phyloP scores from a whole-genome alignment of 2,113 vertebrate species.

The Lontra canadensis region DNA sequence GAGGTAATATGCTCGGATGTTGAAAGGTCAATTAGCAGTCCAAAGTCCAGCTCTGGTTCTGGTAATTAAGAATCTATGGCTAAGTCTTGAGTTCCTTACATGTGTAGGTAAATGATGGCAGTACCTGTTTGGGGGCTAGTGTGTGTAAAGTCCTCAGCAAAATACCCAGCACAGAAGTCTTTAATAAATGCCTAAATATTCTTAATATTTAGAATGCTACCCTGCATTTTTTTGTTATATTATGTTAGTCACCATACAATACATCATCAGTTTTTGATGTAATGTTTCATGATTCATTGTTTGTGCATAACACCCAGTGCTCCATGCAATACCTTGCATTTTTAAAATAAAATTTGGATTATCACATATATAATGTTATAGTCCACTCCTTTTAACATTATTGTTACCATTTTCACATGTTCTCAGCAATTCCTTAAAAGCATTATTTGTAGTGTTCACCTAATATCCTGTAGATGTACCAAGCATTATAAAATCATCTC shows the following conservation, averaged over 20 bases:
- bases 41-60: neutral
- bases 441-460: neutral
- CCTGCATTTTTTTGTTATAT: neutral
- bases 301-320: too few relatives aligned
- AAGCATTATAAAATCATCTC: neutral
- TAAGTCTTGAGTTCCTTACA: neutral
- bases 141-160: neutral
- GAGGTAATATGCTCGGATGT: neutral
- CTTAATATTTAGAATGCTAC: neutral
- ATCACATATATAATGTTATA: neutral
- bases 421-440: neutral
- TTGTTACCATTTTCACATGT: neutral
- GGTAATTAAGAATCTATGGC: neutral
- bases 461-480: neutral
- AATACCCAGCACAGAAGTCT: neutral
- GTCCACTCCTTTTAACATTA: neutral
- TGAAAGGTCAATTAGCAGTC: neutral
- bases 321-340: neutral
- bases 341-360: neutral
- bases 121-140: neutral
- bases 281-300: too few relatives aligned
- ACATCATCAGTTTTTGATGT: too few relatives aligned
- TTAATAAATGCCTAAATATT: neutral
- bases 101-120: neutral
- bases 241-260: too few relatives aligned